phyloP scores from a whole-genome alignment of 1,140 invertebrate genomes.

The Drosophila bocki region DNA sequence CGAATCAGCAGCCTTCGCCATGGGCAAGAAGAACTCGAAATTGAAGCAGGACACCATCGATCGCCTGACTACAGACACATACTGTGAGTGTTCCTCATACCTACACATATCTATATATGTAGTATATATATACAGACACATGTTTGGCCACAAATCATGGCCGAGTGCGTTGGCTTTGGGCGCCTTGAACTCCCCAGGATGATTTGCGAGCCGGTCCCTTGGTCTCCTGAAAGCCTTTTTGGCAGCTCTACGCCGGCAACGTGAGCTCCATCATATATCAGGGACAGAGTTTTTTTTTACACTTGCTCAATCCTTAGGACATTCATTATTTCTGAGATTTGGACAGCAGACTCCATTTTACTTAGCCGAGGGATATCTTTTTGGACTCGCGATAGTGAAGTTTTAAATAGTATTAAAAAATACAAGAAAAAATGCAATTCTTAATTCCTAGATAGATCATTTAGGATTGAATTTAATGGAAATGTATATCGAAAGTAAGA shows the following conservation, averaged over 20 bases:
- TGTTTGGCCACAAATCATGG: slow-evolving; percentile 43
- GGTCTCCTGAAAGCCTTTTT: slow-evolving; percentile 66
- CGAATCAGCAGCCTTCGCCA: slow-evolving; percentile 78
- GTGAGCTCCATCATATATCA: slow-evolving; percentile 39
- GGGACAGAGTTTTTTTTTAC: slow-evolving; percentile 17
- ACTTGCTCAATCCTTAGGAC: slow-evolving; percentile 9
- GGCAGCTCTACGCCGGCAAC: slow-evolving; percentile 49
- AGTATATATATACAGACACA: background rate
- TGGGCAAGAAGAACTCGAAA: slow-evolving; percentile 97
- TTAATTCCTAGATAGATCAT: too few relatives aligned
- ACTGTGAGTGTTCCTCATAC: slow-evolving; percentile 90
- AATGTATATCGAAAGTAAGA: too few relatives aligned
- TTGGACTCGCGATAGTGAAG: too few relatives aligned
- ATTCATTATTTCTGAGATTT: slow-evolving; percentile 28
- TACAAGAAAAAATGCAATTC: too few relatives aligned
- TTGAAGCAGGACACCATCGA: slow-evolving; percentile 96
- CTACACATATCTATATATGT: background rate
- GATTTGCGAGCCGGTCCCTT: slow-evolving; percentile 48
- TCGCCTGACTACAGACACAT: slow-evolving; percentile 93
- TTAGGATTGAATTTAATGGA: too few relatives aligned
- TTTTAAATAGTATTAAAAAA: too few relatives aligned
- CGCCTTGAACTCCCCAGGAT: slow-evolving; percentile 65
- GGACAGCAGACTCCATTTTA: background rate
- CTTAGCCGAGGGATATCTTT: background rate
- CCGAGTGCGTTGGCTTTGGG: slow-evolving; percentile 18